Conservation (phyloP, 2,888 invertebrate species). For the Sturmia bella region DNA sequence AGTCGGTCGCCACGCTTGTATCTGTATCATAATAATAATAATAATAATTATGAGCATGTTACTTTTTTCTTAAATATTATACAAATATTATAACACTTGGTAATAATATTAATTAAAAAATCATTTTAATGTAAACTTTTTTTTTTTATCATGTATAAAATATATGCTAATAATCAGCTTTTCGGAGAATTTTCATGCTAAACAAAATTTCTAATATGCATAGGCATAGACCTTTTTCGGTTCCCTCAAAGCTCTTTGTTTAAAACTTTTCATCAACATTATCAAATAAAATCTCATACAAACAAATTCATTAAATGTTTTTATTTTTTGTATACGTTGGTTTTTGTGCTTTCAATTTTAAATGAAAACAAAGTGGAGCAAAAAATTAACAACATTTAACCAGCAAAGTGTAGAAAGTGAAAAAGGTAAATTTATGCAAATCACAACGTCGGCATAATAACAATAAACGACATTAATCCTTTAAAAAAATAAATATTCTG, state of each 20-base stretch:
- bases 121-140: too few species aligned
- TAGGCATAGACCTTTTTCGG: not conserved
- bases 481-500: conserved; percentile 70
- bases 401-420: not conserved
- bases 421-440: conserved; percentile 72
- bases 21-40: too few species aligned
- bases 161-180: too few species aligned
- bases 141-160: too few species aligned
- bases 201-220: not conserved
- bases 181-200: not conserved
- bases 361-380: conserved; percentile 19
- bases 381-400: conserved; percentile 33
- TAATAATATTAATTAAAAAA: too few species aligned
- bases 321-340: conserved; percentile 20
- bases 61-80: too few species aligned
- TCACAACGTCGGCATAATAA: conserved; percentile 70
- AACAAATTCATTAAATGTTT: conserved; percentile 20
- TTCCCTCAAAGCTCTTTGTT: not conserved
- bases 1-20: too few species aligned
- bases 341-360: conserved; percentile 21
- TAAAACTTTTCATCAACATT: conserved; percentile 17
- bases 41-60: too few species aligned
- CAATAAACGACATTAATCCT: conserved; percentile 73
- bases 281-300: conserved; percentile 31
- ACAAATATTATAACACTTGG: too few species aligned